Percentiles rank a stretch among this genome's conserved stretches.
Conservation (phyloP, 64 coral and sea anemone species). For the Hydrozoanthus tunicans region DNA sequence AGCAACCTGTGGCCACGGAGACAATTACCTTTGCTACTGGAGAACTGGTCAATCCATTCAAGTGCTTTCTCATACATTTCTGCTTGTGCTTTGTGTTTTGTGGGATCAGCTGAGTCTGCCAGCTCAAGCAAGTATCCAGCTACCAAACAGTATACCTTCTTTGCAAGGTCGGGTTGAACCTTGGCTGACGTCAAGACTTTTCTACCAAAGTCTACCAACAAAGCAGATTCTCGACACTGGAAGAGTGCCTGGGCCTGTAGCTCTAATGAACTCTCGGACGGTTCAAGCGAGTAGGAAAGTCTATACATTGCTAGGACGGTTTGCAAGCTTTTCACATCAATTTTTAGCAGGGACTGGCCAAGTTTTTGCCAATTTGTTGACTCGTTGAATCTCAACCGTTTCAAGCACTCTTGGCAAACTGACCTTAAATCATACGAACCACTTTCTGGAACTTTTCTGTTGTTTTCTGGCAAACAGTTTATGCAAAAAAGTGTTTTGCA, state of each 20-base stretch:
- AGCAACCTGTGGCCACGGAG: neutral
- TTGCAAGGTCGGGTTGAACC: neutral
- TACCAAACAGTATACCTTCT: neutral
- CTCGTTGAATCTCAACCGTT: neutral
- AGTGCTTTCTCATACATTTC: constrained; percentile 27
- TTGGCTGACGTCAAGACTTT: neutral
- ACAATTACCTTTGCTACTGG: no score
- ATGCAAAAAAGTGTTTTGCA: constrained; percentile 55
- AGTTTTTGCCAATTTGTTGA: constrained; percentile 15
- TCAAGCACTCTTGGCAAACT: constrained; percentile 32
- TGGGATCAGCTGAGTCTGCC: neutral
- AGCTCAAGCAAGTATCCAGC: constrained; percentile 34
- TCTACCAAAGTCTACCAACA: constrained; percentile 12
- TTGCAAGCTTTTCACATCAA: constrained; percentile 30
- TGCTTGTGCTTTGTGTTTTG: constrained; percentile 14
- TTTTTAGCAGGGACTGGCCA: constrained; percentile 15
- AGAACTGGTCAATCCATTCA: constrained; percentile 46
- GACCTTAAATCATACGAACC: constrained; percentile 48
- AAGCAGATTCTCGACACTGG: neutral
- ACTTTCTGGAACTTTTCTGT: constrained; percentile 30
- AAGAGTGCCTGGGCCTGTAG: constrained; percentile 13
- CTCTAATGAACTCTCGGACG: constrained; percentile 15
- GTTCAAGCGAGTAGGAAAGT: constrained; percentile 26
- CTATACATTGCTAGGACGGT: constrained; percentile 40
- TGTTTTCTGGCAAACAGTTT: neutral